Percentiles rank a stretch among this genome's conserved stretches.
Evolutionary conservation across 2,113 vertebrate species (phyloP).

Genomic region (Myrmecophaga tridactyla): DNA sequence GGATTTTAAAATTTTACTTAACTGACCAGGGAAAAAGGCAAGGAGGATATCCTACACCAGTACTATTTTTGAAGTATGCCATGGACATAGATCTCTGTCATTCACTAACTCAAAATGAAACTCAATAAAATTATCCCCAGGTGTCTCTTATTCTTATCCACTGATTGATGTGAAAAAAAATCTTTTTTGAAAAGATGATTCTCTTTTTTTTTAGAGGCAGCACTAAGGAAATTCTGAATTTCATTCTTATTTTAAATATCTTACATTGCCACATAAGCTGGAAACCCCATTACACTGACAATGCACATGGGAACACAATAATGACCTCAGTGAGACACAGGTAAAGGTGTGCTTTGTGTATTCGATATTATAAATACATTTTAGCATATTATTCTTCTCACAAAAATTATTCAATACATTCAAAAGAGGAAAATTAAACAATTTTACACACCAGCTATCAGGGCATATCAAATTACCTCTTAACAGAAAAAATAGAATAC

Average conservation of each 20-base stretch:
- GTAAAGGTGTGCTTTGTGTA: background rate
- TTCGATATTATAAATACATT: background rate
- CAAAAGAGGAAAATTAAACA: background rate
- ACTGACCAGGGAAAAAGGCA: background rate
- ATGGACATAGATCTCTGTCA: background rate
- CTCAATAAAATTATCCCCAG: background rate
- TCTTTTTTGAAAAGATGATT: constrained; percentile 3
- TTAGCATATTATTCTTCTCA: background rate
- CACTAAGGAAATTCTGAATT: background rate
- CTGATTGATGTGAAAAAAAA: background rate
- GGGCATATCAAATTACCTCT: background rate
- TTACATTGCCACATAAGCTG: background rate
- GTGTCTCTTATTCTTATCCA: background rate
- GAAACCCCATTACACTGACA: background rate
- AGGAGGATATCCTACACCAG: background rate
- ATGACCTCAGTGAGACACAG: background rate
- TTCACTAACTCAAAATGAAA: constrained; percentile 39
- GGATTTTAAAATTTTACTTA: background rate
- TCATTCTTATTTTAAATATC: background rate
- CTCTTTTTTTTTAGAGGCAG: background rate
- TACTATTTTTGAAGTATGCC: background rate
- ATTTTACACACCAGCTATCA: background rate
- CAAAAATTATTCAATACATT: background rate
- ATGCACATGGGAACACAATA: background rate
- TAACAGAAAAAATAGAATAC: background rate